Base-by-base conservation (phyloP, 2,888 invertebrate genomes). In the Agonopterix heracliana region DNA sequence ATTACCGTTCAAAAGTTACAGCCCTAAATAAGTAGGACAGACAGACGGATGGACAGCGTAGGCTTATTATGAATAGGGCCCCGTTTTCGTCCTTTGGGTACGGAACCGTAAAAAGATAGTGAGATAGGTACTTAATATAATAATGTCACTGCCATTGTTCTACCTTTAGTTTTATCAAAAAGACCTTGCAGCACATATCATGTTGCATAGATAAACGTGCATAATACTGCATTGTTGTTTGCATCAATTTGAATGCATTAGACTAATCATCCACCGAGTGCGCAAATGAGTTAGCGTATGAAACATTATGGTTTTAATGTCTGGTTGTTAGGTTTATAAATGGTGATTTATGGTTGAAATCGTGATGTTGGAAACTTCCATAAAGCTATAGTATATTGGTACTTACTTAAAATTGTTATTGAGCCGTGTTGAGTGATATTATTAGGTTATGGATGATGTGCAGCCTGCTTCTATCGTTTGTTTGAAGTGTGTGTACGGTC, bases 191-290 rank as follows among this genome's bases (percentile, higher is more conserved):
- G 44, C 14, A 45, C 49, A 59, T 63, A 64, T 63, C 61, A 51
- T 48, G 56, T 54, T 54, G 53, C 57, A 57, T 54, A 61, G 63
- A 67, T 61, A 63, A 61, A 54, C 50, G 54, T 14, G 35, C 54
- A 60, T 61, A 63, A 61, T 38, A 38, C 38, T 51, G 55, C 60
- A 62, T 61, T 65, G 63, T 65, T 57, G 55, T 59, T 59, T 56
- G 56, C 59, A 58, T 60, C 59, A 55, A 68, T 69, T 70, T 68
- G 63, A 69, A 71, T 72, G 62, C 52, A 64, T 71, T 68, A 61
- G 26, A 34, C 50, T 49, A 46, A 34, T 50, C 41, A 40, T 44
- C 17, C 34, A 11, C 40, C 41, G 38, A 36, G 43, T 44, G 50
- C 46, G 44, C 46, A 46, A 50, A 50, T 46, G 38, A 46, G 44